phyloP scores from a whole-genome alignment of 2,797 vertebrate genomes.

The Pachyuromys duprasi region DNA sequence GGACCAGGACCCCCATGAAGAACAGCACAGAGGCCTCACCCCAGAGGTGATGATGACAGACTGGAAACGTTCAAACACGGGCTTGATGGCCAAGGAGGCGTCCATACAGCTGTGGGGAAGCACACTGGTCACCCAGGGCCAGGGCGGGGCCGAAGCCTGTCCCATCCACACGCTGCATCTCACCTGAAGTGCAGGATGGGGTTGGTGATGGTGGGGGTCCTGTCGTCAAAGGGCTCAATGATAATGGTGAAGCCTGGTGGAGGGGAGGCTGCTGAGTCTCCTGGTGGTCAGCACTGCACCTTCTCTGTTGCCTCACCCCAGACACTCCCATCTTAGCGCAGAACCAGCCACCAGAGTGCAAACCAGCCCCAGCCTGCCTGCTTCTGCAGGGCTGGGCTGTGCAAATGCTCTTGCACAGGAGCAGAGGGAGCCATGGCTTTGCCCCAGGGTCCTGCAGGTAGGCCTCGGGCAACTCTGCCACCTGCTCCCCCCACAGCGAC shows the following conservation, averaged over 20 bases:
- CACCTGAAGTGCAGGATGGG: slow-evolving; percentile 96
- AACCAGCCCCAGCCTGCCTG: too few relatives aligned
- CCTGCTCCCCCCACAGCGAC: background rate
- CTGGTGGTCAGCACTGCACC: background rate
- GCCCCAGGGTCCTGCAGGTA: background rate
- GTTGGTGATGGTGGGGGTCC: slow-evolving; percentile 95
- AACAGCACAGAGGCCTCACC: slow-evolving; percentile 85
- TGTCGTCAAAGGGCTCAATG: slow-evolving; percentile 96
- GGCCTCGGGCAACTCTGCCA: background rate
- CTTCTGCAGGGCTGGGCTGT: too few relatives aligned
- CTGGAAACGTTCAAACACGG: slow-evolving; percentile 95
- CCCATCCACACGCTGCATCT: background rate
- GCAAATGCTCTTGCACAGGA: background rate
- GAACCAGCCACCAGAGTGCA: background rate
- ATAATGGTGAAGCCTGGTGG: slow-evolving; percentile 94
- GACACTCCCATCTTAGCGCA: background rate
- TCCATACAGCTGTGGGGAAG: slow-evolving; percentile 93
- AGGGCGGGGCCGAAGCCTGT: rapidly evolving
- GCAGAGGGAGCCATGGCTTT: background rate
- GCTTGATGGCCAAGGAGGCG: slow-evolving; percentile 96
- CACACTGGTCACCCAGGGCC: background rate
- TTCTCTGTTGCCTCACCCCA: background rate
- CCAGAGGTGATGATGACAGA: slow-evolving; percentile 96
- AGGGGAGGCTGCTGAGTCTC: background rate
- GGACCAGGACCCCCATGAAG: rapidly evolving